Conservation (phyloP, 2,113 vertebrate species). For the Rutilus rutilus region DNA sequence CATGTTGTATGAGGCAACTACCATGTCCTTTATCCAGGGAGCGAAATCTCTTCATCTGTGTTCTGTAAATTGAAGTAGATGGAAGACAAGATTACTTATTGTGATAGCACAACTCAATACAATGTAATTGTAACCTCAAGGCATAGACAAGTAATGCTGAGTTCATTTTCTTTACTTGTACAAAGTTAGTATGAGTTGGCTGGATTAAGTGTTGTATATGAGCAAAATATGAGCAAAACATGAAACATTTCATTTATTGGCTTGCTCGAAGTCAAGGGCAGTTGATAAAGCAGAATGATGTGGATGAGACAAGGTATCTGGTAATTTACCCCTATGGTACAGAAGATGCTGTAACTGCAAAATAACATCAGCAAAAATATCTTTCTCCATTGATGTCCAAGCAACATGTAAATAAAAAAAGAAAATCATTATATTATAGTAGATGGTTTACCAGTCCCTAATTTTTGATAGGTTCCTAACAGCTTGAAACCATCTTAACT, state of each 20-base stretch:
- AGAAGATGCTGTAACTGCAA: background rate
- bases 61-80: background rate
- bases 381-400: background rate
- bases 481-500: too few species aligned
- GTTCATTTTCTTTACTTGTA: background rate
- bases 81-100: background rate
- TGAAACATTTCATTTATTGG: background rate
- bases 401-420: background rate
- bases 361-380: background rate
- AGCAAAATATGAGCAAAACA: background rate
- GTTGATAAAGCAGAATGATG: background rate
- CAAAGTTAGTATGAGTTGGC: background rate
- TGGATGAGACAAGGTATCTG: background rate
- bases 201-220: background rate
- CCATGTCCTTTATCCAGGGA: background rate
- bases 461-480: too few species aligned
- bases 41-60: background rate
- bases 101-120: background rate
- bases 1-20: background rate
- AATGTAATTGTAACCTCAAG: conserved; percentile 5
- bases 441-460: too few species aligned
- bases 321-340: background rate
- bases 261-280: background rate
- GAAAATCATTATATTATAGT: too few species aligned
- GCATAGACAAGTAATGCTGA: background rate